Percentiles rank a stretch among this genome's conserved stretches.
These are phyloP conservation scores for Sipha flava DNA, from an alignment of 1,140 invertebrate genomes.

Conservation along the genomic window DNA sequence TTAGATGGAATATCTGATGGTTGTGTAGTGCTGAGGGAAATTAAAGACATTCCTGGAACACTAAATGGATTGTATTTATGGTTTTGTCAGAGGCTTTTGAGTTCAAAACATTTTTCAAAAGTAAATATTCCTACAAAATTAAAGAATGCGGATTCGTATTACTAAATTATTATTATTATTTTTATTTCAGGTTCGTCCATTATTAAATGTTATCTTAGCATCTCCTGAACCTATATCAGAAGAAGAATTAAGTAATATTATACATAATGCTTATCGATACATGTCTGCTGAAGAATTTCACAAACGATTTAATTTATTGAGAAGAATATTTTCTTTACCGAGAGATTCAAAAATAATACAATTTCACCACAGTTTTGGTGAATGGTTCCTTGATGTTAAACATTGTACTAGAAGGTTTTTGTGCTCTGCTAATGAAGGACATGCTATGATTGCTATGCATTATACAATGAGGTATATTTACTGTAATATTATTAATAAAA, in stretches of 20 bases:
- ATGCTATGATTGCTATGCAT: constrained; percentile 79
- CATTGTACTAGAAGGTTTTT: constrained; percentile 91
- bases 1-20: constrained; percentile 86
- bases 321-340: constrained; percentile 57
- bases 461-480: constrained; percentile 54
- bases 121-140: constrained; percentile 18
- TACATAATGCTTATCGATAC: constrained; percentile 68
- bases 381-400: constrained; percentile 92
- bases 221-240: constrained; percentile 74
- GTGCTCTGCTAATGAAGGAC: constrained; percentile 76
- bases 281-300: constrained; percentile 78
- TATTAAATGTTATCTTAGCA: constrained; percentile 80
- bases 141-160: background rate
- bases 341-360: constrained; percentile 54
- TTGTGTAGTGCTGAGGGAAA: constrained; percentile 78
- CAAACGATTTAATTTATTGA: constrained; percentile 66
- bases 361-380: constrained; percentile 85
- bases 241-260: constrained; percentile 68
- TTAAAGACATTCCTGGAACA: constrained; percentile 86
- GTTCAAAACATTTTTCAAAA: constrained; percentile 77
- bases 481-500: constrained; percentile 23
- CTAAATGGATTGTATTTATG: constrained; percentile 90
- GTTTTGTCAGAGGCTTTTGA: constrained; percentile 87
- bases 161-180: background rate
- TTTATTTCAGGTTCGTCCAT: constrained; percentile 53